Conservation (phyloP, 2,888 invertebrate genomes). For the Eustalomyia histrio region DNA sequence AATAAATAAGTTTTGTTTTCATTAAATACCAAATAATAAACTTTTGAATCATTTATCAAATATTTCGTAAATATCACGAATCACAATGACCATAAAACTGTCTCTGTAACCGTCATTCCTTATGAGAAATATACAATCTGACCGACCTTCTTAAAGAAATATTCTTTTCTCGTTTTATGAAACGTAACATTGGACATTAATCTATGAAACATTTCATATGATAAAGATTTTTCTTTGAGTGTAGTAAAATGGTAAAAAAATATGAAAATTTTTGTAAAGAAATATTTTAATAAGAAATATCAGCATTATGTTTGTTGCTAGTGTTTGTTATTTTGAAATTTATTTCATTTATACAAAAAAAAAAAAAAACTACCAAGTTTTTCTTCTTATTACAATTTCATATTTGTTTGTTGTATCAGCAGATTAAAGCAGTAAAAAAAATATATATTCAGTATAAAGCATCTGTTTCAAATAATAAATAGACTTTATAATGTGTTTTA, state of each 20-base stretch:
- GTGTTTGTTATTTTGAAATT: constrained; percentile 2
- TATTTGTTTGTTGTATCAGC: background rate
- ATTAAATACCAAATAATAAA: too few relatives aligned
- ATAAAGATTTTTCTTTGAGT: too few relatives aligned
- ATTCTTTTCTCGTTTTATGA: too few relatives aligned
- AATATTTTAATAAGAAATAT: constrained; percentile 39
- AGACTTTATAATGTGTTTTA: constrained; percentile 33
- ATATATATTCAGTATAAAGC: constrained; percentile 7
- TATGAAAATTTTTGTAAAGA: background rate
- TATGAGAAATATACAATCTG: too few relatives aligned
- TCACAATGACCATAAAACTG: too few relatives aligned
- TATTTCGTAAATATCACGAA: too few relatives aligned
- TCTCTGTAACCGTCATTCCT: too few relatives aligned
- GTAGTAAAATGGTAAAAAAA: background rate
- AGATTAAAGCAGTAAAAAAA: constrained; percentile 10
- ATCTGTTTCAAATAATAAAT: constrained; percentile 39
- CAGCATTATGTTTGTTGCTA: background rate
- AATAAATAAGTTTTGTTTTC: too few relatives aligned
- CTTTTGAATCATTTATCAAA: too few relatives aligned
- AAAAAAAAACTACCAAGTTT: background rate
- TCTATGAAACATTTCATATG: too few relatives aligned
- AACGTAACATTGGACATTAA: too few relatives aligned
- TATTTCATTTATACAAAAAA: constrained; percentile 11
- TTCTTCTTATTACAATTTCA: background rate
- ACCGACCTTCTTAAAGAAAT: too few relatives aligned